Evolutionary conservation across 2,888 invertebrate species (phyloP).

Genomic region (Pecten maximus): DNA sequence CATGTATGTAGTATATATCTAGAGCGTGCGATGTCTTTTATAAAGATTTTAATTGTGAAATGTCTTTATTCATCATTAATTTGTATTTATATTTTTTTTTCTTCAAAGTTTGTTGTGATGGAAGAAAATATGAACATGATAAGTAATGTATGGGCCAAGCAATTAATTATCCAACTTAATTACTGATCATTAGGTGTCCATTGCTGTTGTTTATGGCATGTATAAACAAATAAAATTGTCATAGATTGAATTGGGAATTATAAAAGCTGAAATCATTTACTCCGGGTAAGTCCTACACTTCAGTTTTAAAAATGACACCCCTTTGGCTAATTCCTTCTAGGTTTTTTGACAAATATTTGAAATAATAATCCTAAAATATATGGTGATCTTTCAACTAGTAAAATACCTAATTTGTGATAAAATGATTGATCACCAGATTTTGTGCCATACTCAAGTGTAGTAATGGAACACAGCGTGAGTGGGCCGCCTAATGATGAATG

Average conservation of each 20-base stretch:
- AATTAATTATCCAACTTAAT: neutral
- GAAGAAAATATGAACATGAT: neutral
- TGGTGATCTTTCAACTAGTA: too few relatives aligned
- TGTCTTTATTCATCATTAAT: slow-evolving; percentile 21
- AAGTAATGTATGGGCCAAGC: neutral
- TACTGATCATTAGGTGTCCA: neutral
- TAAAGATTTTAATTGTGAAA: neutral
- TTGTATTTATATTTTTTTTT: neutral
- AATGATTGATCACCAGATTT: neutral
- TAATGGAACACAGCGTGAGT: neutral
- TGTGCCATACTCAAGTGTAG: neutral
- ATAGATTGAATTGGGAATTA: too few relatives aligned
- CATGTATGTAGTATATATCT: slow-evolving; percentile 16
- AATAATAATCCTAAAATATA: too few relatives aligned
- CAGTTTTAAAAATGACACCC: too few relatives aligned
- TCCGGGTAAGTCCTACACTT: too few relatives aligned
- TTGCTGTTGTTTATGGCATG: neutral
- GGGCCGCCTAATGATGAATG: neutral
- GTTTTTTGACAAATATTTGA: too few relatives aligned
- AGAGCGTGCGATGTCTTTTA: neutral
- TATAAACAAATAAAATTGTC: too few relatives aligned
- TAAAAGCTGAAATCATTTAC: too few relatives aligned
- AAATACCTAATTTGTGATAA: neutral
- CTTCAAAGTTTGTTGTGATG: neutral
- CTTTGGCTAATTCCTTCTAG: too few relatives aligned